Evolutionary conservation across 2,888 invertebrate species (phyloP), one percentile per base, ranked within the genome.

Genomic region (Eupeodes latifasciatus): DNA sequence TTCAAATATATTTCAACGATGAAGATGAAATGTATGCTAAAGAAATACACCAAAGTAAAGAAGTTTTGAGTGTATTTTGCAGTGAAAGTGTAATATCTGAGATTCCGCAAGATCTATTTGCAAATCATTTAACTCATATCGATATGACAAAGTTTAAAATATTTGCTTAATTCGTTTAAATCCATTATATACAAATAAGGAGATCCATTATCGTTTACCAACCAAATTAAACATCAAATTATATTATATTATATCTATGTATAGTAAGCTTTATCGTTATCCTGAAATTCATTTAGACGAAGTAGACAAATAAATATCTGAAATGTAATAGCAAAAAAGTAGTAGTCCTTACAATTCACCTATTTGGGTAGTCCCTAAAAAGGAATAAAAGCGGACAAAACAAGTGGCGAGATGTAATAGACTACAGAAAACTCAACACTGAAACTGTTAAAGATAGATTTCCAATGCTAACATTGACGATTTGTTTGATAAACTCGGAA

Each of bases 1-100:
- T 71, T 11, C 71, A 10, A 44, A 44, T 71, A 71, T 71, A 69
- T 53, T 69, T 69, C 69, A 69, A 69, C 53, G 16, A 71, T 1
- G 71, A 71, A 11, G 71, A 71, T 57, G 71, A 71, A 71, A 57
- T 57, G 16, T 55, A 55, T 55, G 55, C 55, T 7, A 40, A 71
- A 34, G 27, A 6, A 2, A 10, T 51, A 12, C 16, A 34, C 27
- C 66, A 67, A 27, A 67, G 51, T 27, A 10, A 51, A 49, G 51
- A 67, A 51, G 51, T 44, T 66, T 64, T 64, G 64, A 47, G 16
- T 16, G 47, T 47, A 19, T 64, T 61, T 36, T 36, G 11, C 27
- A 47, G 66, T 27, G 66, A 66, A 66, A 49, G 14, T 14, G 66
- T 66, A 4, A 66, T 4, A 10, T 16, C 14, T 19, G 66, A 66